Evolutionary conservation across 2,797 vertebrate species (phyloP), one percentile per base, ranked within the genome.

Genomic region (Acipenser transmontanus): DNA sequence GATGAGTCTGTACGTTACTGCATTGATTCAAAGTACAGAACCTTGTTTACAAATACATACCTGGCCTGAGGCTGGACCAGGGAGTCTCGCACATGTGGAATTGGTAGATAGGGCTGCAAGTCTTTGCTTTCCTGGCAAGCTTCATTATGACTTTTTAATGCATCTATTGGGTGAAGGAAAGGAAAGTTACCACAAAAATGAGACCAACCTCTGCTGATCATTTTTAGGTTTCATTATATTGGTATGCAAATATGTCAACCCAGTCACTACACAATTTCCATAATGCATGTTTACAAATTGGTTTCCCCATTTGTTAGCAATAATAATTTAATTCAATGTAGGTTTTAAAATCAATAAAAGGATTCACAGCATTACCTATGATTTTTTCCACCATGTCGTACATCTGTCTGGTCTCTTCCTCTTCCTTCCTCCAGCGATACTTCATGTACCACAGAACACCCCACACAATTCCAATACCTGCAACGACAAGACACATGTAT

Each of bases 321-420:
- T 4, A 34, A 1, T 4, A 3, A 34, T 34, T 3, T 34, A 3
- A 34, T 34, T 4, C 4, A 34, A 34, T 34, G 34, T 34, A 34
- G 34, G 34, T 65, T 65, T 47, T 47, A 11, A 52, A 59, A 60
- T 11, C 6, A 52, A 8, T 52, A 34, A 5, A 64, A 9, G 1
- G 10, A 47, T 9, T 8, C 48, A 50, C 34, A 12, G 50, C 48
- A 74, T 52, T 90, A 98, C 97, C 95, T 71, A 98, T 95, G 75
- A 99, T 98, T 83, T 91, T 94, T 75, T 96, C 94, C 84, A 98
- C 96, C 93, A 96, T 93, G 86, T 98, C 94, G 57, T 98, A 98
- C 96, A 98, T 98, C 78, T 94, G 93, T 70, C 91, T 90, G 0
- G 92, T 95, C 78, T 98, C 93, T 71, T 95, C 93, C 68, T 98